Conservation (phyloP, 2,113 vertebrate genomes). For the Aramus guarauna region DNA sequence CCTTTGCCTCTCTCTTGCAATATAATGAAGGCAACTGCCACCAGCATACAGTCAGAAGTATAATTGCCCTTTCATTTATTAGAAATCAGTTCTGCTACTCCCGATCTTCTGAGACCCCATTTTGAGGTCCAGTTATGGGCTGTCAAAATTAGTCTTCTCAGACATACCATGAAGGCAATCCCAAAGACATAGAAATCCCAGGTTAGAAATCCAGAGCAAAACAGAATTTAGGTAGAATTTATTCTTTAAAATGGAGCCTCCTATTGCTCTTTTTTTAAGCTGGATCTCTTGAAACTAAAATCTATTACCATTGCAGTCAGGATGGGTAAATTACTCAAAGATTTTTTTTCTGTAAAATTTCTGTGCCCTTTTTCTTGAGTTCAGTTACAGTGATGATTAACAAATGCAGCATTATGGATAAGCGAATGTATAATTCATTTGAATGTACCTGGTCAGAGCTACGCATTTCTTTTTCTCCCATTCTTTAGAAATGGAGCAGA, state of each 20-base stretch:
- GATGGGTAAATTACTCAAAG: neutral
- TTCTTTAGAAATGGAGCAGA: constrained; percentile 3
- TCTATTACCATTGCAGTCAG: neutral
- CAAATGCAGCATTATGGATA: neutral
- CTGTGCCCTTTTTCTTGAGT: neutral
- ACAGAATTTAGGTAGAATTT: neutral
- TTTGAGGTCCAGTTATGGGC: neutral
- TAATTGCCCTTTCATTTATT: neutral
- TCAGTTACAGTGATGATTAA: neutral
- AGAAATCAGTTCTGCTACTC: neutral
- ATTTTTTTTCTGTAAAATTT: neutral
- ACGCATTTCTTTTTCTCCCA: neutral
- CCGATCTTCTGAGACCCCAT: neutral
- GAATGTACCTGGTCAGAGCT: neutral
- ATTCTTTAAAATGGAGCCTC: neutral
- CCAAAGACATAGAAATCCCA: neutral
- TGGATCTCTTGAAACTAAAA: neutral
- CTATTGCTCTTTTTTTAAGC: neutral
- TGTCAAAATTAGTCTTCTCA: neutral
- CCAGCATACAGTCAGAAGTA: neutral
- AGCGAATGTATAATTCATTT: constrained; percentile 9
- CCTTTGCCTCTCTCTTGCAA: neutral
- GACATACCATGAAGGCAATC: neutral
- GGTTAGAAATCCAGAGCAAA: neutral
- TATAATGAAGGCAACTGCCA: neutral